Evolutionary conservation across 2,888 invertebrate genomes (phyloP), one percentile per base, ranked within the genome.

Genomic region (Resseliella maxima): DNA sequence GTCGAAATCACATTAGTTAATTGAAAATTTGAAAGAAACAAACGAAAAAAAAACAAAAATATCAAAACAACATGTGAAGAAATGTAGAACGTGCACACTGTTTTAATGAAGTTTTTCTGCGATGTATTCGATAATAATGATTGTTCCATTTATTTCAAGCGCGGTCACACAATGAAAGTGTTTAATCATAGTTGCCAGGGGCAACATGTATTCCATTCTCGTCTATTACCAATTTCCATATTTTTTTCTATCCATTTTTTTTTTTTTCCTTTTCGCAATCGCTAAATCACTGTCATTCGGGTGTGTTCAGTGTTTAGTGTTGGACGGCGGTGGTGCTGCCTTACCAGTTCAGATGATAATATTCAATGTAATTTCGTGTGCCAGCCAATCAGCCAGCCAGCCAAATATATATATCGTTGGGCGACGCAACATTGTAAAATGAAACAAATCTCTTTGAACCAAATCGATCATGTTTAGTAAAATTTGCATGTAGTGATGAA

Each of bases 271-370:
- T n/a, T n/a, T n/a, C n/a, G n/a, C n/a, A n/a, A 72, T 8, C 72
- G 31, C 83, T 83, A 83, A 83, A 38, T 83, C 83, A 83, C 83
- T 83, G 83, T 38, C 36, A 38, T n/a, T 83, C 38, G 83, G 36
- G 83, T 83, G 38, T 83, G 83, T 38, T 83, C 38, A 83, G 31
- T 12, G 41, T 24, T 31, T 36, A 18, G 72, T 35, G 59, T 59
- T n/a, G 5, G 3, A 59, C 59, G n/a, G n/a, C 24, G 24, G 31
- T 5, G 24, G 12, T 24, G 18, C 8, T 50, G 59, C 12, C 27
- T 3, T 59, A 24, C 59, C 24, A 24, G 24, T 59, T 59, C 72
- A 72, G 72, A 31, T 72, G 72, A 72, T 72, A 72, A 31, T 27
- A 15, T 72, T 31, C 72, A 72, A n/a, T 72, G 72, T 12, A 27